phyloP scores from a whole-genome alignment of 1,140 invertebrate genomes.

The Drosophila ironensis region DNA sequence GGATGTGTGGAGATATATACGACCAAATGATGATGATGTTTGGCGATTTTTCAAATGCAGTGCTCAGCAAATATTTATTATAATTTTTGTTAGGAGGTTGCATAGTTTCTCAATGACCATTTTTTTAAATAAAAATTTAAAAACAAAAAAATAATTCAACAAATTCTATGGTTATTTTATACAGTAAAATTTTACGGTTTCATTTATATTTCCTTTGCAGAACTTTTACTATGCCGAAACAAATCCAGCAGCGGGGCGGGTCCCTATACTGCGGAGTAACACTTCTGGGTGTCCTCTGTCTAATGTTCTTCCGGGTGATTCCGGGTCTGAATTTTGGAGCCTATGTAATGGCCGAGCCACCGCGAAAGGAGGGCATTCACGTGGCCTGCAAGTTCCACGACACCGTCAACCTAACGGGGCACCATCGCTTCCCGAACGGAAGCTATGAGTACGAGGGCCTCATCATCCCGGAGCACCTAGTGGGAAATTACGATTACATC shows the following conservation, averaged over 20 bases:
- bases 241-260: conserved; percentile 36
- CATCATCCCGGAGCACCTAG: conserved; percentile 60
- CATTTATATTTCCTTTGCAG: not conserved
- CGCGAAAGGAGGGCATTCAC: conserved; percentile 6
- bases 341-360: conserved; percentile 34
- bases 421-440: conserved; percentile 52
- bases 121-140: too few species aligned
- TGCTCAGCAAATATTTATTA: conserved; percentile 53
- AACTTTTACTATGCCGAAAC: conserved; percentile 36
- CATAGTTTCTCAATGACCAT: too few species aligned
- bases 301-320: conserved; percentile 50
- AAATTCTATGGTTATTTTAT: too few species aligned
- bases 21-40: not conserved
- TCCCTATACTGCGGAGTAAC: conserved; percentile 59
- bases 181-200: too few species aligned
- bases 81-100: too few species aligned
- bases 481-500: conserved; percentile 66
- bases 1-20: conserved; percentile 11
- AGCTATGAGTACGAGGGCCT: conserved; percentile 65
- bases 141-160: not conserved
- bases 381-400: conserved; percentile 72
- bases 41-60: conserved; percentile 25
- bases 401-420: conserved; percentile 69
- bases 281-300: conserved; percentile 38
- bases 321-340: conserved; percentile 52